phyloP scores from a whole-genome alignment of 2,797 vertebrate genomes.

The Crocodylus rhombifer region DNA sequence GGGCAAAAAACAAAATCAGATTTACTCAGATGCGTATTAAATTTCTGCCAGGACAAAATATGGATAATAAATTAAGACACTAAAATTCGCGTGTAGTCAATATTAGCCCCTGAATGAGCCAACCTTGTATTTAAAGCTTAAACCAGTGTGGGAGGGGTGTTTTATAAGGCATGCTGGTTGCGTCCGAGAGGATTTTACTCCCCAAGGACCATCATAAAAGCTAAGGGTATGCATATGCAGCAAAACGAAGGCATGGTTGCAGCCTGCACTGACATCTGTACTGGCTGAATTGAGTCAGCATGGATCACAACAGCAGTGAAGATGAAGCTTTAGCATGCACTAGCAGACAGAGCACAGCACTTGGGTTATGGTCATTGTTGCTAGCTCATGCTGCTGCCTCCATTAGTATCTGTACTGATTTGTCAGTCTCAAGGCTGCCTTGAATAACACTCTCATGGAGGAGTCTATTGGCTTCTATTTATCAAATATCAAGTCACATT shows the following conservation, averaged over 20 bases:
- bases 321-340: neutral
- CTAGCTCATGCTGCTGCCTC: neutral
- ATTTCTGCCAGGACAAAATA: neutral
- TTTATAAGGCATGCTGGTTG: neutral
- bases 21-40: fast-evolving
- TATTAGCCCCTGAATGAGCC: neutral
- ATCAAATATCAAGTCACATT: fast-evolving
- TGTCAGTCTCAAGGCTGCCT: neutral
- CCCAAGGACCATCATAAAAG: neutral
- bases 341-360: too few relatives aligned
- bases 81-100: neutral
- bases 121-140: neutral
- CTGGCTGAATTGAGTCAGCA: neutral
- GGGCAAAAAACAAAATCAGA: fast-evolving
- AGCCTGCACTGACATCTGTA: fast-evolving
- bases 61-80: neutral
- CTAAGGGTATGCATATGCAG: neutral
- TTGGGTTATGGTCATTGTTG: too few relatives aligned
- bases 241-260: neutral
- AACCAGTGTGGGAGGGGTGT: neutral
- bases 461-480: neutral
- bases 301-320: neutral
- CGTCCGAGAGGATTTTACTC: neutral
- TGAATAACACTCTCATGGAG: neutral
- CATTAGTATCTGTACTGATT: neutral